Evolutionary conservation across 2,113 vertebrate genomes (phyloP).

Genomic region (Leucosticte australis): DNA sequence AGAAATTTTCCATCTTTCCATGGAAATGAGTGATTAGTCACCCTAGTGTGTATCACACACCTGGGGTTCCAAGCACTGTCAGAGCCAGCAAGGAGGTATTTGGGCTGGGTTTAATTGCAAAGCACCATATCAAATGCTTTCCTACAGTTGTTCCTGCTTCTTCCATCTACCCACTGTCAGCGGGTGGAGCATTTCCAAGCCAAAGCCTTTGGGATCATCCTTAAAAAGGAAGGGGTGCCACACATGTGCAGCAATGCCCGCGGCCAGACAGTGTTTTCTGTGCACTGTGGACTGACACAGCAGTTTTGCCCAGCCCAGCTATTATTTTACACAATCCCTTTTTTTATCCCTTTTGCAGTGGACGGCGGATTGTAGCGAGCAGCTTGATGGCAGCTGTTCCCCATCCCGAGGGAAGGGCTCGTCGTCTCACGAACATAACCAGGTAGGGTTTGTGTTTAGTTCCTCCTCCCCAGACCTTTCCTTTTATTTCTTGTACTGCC

Average conservation of each 20-base stretch:
- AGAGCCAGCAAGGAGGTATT: not conserved
- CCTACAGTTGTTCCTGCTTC: not conserved
- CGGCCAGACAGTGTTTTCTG: not conserved
- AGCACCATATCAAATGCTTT: not conserved
- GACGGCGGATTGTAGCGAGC: constrained; percentile 88
- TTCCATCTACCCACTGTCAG: accelerated
- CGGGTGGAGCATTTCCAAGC: not conserved
- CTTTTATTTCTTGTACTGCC: not conserved
- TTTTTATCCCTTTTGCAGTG: constrained; percentile 80
- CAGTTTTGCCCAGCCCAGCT: not conserved
- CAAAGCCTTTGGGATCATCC: constrained; percentile 14
- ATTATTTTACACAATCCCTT: constrained; percentile 28
- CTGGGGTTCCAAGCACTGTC: accelerated
- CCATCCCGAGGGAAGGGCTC: constrained; percentile 84
- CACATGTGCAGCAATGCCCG: not conserved
- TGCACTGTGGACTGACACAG: not conserved
- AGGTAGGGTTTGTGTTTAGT: constrained; percentile 70
- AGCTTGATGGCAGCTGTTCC: constrained; percentile 85
- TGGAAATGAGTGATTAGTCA: not conserved
- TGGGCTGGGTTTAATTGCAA: not conserved
- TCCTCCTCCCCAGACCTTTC: not conserved
- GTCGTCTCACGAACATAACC: constrained; percentile 71
- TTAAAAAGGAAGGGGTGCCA: not conserved
- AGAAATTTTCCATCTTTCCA: not conserved
- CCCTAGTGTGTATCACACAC: accelerated